Conservation (phyloP, 1,140 invertebrate species). For the Leguminivora glycinivorella region DNA sequence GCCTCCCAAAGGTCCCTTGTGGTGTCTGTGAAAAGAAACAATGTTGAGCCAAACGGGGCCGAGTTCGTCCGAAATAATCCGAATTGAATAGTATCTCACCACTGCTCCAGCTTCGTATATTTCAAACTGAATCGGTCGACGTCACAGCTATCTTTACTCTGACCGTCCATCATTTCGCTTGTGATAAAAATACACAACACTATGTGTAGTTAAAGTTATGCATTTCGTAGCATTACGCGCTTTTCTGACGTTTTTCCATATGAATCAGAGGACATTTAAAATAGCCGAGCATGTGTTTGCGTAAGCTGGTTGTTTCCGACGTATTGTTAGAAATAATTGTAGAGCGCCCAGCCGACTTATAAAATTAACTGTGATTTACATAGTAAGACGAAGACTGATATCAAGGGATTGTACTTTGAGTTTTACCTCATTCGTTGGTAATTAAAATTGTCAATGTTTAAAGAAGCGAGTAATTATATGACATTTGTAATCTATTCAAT, state of each 20-base stretch:
- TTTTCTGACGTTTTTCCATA: constrained; percentile 34
- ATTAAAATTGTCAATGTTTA: too few relatives aligned
- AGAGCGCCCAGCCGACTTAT: neutral
- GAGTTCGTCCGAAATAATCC: too few relatives aligned
- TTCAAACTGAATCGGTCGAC: neutral
- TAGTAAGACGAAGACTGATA: too few relatives aligned
- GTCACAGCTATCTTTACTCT: constrained; percentile 22
- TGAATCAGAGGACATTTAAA: constrained; percentile 38
- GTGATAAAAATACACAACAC: constrained; percentile 16
- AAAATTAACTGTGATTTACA: too few relatives aligned
- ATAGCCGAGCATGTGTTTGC: constrained; percentile 29
- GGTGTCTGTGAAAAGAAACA: too few relatives aligned
- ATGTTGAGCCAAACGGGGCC: too few relatives aligned
- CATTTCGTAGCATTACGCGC: constrained; percentile 31
- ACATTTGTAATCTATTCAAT: too few relatives aligned
- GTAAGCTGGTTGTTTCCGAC: neutral
- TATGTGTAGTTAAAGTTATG: constrained; percentile 6
- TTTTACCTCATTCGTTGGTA: too few relatives aligned
- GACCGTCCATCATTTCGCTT: neutral
- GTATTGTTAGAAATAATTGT: neutral
- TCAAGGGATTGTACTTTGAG: too few relatives aligned
- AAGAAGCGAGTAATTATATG: too few relatives aligned
- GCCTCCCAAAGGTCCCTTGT: too few relatives aligned
- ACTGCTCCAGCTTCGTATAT: neutral
- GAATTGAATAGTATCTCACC: too few relatives aligned